phyloP scores from a whole-genome alignment of 2,797 vertebrate genomes.

The Decapterus maruadsi region DNA sequence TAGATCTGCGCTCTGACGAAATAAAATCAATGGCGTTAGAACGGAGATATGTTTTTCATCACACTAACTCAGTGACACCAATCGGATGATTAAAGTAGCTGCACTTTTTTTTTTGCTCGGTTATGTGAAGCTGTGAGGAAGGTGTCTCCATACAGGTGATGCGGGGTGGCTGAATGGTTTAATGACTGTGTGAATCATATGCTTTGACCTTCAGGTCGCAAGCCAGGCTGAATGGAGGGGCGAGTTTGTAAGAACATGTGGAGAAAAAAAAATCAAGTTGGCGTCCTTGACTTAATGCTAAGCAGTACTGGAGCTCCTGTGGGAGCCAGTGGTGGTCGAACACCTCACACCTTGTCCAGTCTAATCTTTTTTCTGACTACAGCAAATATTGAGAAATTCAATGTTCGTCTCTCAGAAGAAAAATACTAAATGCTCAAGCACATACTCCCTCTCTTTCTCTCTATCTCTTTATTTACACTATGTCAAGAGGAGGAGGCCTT shows the following conservation, averaged over 20 bases:
- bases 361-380: not conserved
- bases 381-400: not conserved
- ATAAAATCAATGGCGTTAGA: constrained; percentile 5
- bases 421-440: not conserved
- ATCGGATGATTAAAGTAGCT: not conserved
- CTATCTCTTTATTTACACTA: not conserved
- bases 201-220: not conserved
- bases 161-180: not conserved
- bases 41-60: constrained; percentile 2
- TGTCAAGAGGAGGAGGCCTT: not conserved
- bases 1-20: not conserved
- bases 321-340: not conserved
- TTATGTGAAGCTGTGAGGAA: not conserved
- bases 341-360: not conserved
- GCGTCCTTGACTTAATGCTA: not conserved
- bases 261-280: not conserved
- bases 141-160: not conserved
- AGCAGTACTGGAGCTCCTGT: not conserved
- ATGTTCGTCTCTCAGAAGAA: not conserved
- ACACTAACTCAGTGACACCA: not conserved
- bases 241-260: not conserved
- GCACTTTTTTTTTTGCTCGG: not conserved
- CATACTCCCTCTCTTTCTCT: constrained; percentile 1
- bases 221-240: not conserved
- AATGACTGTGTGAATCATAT: not conserved